These are phyloP conservation scores for Neodiprion fabricii DNA, from an alignment of 1,140 invertebrate genomes.

Conservation along the genomic window DNA sequence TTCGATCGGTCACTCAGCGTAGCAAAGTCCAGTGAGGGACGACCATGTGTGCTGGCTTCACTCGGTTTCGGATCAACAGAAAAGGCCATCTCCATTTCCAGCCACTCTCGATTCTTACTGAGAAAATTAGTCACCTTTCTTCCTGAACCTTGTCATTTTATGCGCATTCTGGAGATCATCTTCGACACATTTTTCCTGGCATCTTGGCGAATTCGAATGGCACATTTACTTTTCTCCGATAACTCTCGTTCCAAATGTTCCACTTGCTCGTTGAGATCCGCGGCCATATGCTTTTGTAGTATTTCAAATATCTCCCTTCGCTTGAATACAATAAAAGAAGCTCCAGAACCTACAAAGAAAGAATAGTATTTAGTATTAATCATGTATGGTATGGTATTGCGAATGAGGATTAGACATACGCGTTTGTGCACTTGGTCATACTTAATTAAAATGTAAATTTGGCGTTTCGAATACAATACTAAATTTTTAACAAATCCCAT, in stretches of 20 bases:
- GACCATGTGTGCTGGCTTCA: conserved; percentile 21
- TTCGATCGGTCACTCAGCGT: conserved; percentile 35
- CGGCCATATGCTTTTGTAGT: not conserved
- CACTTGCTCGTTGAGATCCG: not conserved
- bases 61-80: conserved; percentile 25
- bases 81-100: too few species aligned
- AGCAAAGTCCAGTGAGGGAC: conserved; percentile 29
- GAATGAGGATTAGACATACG: not conserved
- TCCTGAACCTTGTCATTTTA: not conserved
- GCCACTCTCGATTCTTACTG: too few species aligned
- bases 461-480: not conserved
- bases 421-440: not conserved
- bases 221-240: not conserved
- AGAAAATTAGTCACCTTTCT: not conserved
- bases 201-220: not conserved
- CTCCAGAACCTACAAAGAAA: too few species aligned
- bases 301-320: too few species aligned
- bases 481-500: not conserved
- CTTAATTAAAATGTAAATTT: not conserved
- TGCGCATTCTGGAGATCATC: not conserved
- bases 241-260: not conserved
- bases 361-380: not conserved
- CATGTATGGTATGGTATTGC: not conserved
- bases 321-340: too few species aligned
- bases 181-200: not conserved